Conservation (phyloP, 2,888 invertebrate species). For the Polydrusus cervinus region DNA sequence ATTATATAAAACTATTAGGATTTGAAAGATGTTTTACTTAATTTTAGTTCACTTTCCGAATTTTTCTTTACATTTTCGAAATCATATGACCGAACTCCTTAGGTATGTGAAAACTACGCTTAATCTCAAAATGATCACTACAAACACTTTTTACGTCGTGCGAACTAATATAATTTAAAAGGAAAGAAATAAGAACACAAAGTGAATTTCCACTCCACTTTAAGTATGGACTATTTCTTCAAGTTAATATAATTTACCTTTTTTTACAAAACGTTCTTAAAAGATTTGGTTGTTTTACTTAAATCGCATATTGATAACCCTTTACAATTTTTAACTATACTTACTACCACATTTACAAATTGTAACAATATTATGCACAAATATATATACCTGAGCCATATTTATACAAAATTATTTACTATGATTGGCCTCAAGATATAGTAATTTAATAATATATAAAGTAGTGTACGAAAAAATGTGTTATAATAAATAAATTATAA, state of each 20-base stretch:
- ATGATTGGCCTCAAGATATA: conserved; percentile 2
- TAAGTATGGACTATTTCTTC: too few species aligned
- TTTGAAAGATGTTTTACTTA: too few species aligned
- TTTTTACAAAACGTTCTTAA: background rate
- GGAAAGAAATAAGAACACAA: too few species aligned
- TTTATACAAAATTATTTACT: conserved; percentile 27
- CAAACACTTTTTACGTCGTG: too few species aligned
- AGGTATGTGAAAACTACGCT: too few species aligned
- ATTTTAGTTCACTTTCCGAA: too few species aligned
- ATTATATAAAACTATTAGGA: too few species aligned
- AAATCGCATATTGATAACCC: conserved; percentile 27
- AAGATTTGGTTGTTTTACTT: conserved; percentile 27
- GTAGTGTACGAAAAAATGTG: background rate
- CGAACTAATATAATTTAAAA: too few species aligned
- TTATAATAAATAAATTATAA: background rate
- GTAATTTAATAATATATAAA: background rate
- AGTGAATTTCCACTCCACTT: too few species aligned
- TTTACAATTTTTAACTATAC: conserved; percentile 27
- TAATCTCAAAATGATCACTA: too few species aligned
- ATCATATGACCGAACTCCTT: too few species aligned
- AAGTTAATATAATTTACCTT: background rate
- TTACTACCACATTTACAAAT: conserved; percentile 48
- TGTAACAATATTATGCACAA: conserved; percentile 58
- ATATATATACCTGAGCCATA: conserved; percentile 43
- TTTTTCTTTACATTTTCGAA: too few species aligned